These are phyloP conservation scores for Typhlichthys eigenmanni DNA, from an alignment of 2,797 vertebrate species.

Conservation along the genomic window DNA sequence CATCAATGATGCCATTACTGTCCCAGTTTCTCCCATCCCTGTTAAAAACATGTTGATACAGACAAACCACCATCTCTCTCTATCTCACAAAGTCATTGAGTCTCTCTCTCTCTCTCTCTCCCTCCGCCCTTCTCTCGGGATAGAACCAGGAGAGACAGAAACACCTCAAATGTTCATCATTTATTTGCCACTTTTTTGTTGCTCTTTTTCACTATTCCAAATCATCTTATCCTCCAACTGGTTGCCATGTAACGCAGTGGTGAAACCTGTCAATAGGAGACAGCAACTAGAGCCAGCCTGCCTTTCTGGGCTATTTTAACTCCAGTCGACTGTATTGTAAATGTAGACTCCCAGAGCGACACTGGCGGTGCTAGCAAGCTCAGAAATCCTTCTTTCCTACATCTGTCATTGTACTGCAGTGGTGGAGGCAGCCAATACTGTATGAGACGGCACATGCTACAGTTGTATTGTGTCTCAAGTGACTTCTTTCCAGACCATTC, in stretches of 20 bases:
- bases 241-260: slow-evolving; percentile 32
- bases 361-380: slow-evolving; percentile 29
- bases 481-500: no score
- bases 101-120: slow-evolving; percentile 1
- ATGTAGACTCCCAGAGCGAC: slow-evolving; percentile 37
- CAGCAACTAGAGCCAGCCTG: slow-evolving; percentile 27
- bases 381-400: slow-evolving; percentile 22
- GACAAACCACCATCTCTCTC: slow-evolving; percentile 62
- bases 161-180: neutral
- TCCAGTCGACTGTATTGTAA: slow-evolving; percentile 25
- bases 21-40: slow-evolving; percentile 75
- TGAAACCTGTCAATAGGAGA: slow-evolving; percentile 40
- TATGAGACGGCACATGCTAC: no score
- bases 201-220: slow-evolving; percentile 51
- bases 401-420: slow-evolving; percentile 16
- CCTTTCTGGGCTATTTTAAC: slow-evolving; percentile 45
- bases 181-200: neutral
- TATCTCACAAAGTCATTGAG: slow-evolving; percentile 2
- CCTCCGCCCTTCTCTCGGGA: no score
- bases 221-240: slow-evolving; percentile 47
- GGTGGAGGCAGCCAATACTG: slow-evolving; percentile 15
- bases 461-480: no score
- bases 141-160: no score
- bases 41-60: slow-evolving; percentile 77
- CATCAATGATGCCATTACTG: slow-evolving; percentile 74